Base-by-base conservation (phyloP, 2,888 invertebrate species). In the Rotaria macrura region DNA sequence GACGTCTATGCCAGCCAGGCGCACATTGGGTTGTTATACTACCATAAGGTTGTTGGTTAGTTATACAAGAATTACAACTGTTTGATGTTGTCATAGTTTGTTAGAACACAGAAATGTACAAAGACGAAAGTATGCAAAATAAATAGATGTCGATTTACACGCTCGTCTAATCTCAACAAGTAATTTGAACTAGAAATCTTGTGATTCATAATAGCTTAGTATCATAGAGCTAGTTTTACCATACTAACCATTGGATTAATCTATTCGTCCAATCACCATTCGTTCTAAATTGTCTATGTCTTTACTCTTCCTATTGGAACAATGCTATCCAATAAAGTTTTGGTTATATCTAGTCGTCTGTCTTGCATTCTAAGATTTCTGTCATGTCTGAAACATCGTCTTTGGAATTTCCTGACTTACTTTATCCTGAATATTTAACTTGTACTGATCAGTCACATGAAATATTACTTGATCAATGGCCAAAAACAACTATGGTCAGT, bases 1-100 rank as follows among this genome's bases (percentile, higher is more conserved):
- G 87, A 47, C 90, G 88, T 9, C 90, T 88, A 87, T 91, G 79
- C 40, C 40, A 79, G n/a, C 79, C 79, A 12, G 79, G 43, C n/a
- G 10, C 43, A n/a, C 79, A 79, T 79, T 20, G 40, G 43, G 79
- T 79, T 43, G 79, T 38, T 40, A 43, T 43, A 79, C n/a, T 79
- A 25, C n/a, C 79, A 79, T 79, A 79, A 12, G 79, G 65, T 38
- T 34, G 65, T 38, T 17, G 34, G 17, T 20, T 17, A 65, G 17
- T 65, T 65, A 6, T 34, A 65, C 34, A 65, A 17, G 34, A 20
- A 65, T 0, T 20, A 7, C 65, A 65, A 34, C 34, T 7, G 2
- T 65, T 4, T 20, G 65, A 34, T 4, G 34, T 65, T 20, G 65
- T 65, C 65, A 65, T 65, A 65, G 5, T 17, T 34, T 29, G 2